phyloP scores from a whole-genome alignment of 1,140 invertebrate species.

The Ectropis grisescens region DNA sequence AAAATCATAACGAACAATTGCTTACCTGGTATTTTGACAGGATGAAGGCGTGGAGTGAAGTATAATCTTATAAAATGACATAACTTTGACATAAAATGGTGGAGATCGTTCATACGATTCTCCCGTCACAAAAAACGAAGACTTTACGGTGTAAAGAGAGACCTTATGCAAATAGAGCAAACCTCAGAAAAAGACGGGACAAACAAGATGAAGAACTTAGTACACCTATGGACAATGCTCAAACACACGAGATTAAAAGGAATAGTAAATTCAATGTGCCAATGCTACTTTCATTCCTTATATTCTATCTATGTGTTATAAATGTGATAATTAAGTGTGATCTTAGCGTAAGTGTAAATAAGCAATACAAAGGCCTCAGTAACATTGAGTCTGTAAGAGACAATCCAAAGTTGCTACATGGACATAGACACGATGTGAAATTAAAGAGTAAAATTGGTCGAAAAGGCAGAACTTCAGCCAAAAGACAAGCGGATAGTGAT shows the following conservation, averaged over 20 bases:
- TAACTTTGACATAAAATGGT: slow-evolving; percentile 46
- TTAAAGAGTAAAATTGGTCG: slow-evolving; percentile 14
- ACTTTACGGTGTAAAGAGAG: slow-evolving; percentile 23
- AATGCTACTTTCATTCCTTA: slow-evolving; percentile 28
- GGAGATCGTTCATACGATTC: slow-evolving; percentile 55
- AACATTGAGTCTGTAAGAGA: no score
- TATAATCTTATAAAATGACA: slow-evolving; percentile 40
- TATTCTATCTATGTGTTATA: slow-evolving; percentile 45
- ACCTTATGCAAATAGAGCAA: slow-evolving; percentile 26
- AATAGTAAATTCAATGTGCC: slow-evolving; percentile 17
- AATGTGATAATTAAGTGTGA: slow-evolving; percentile 64
- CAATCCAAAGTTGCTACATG: slow-evolving; percentile 12
- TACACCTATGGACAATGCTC: slow-evolving; percentile 46
- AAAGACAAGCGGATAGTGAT: slow-evolving; percentile 19
- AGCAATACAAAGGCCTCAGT: slow-evolving; percentile 1
- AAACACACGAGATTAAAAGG: slow-evolving; percentile 55
- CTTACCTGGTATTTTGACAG: no score
- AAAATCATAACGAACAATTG: no score
- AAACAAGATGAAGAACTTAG: slow-evolving; percentile 19
- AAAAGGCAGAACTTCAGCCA: slow-evolving; percentile 20
- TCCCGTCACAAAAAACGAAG: slow-evolving; percentile 23
- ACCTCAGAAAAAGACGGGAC: slow-evolving; percentile 28
- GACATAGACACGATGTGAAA: slow-evolving; percentile 13
- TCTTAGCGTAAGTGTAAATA: slow-evolving; percentile 52
- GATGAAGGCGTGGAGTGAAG: slow-evolving; percentile 14